Evolutionary conservation across 2,797 vertebrate species (phyloP).

Genomic region (Pteropus rufus): DNA sequence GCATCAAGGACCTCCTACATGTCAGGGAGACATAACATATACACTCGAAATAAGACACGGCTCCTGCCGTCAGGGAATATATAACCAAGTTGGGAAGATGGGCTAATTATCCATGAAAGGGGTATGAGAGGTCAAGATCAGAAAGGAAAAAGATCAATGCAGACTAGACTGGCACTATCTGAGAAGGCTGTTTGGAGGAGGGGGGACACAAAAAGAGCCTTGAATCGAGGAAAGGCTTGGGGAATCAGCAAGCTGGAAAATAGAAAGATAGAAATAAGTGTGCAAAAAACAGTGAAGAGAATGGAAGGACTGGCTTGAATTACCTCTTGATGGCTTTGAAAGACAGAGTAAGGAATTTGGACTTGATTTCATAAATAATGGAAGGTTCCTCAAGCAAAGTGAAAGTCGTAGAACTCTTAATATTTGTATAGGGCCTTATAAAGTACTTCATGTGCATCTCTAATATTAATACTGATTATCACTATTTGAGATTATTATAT

Average conservation of each 20-base stretch:
- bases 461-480: background rate
- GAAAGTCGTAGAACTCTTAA: background rate
- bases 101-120: constrained; percentile 25
- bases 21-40: background rate
- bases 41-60: background rate
- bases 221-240: background rate
- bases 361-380: constrained; percentile 8
- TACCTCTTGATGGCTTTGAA: constrained; percentile 28
- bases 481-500: background rate
- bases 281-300: background rate
- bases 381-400: background rate
- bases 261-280: background rate
- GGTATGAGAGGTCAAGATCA: background rate
- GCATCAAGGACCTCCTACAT: background rate
- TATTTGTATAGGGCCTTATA: background rate
- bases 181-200: background rate
- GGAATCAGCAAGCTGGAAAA: background rate
- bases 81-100: background rate
- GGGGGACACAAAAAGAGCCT: background rate
- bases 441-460: background rate
- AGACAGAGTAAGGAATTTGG: background rate
- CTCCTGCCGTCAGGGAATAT: background rate
- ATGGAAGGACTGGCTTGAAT: background rate
- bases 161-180: background rate
- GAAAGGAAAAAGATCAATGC: background rate